phyloP scores from a whole-genome alignment of 2,113 vertebrate species.

The Hemiprocne comata region DNA sequence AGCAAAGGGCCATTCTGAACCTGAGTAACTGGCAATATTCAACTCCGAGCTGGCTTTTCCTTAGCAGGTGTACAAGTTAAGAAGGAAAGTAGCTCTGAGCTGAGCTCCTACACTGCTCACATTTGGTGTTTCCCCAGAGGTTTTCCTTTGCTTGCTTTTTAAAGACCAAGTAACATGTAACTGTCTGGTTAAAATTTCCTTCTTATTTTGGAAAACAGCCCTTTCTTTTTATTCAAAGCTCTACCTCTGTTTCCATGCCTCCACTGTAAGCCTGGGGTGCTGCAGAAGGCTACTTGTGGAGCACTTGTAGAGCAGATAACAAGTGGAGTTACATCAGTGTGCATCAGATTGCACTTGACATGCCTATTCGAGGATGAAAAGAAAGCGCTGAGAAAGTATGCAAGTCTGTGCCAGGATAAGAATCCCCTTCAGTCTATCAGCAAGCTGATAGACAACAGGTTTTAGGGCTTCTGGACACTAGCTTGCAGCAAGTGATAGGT shows the following conservation, averaged over 20 bases:
- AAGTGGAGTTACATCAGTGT: background rate
- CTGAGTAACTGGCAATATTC: background rate
- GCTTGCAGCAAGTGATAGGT: background rate
- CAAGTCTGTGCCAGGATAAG: background rate
- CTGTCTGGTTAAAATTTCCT: background rate
- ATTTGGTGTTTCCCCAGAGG: background rate
- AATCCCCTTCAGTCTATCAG: background rate
- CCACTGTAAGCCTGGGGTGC: background rate
- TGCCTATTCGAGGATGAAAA: background rate
- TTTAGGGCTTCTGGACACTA: background rate
- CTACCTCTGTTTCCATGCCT: background rate
- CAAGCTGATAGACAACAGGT: background rate
- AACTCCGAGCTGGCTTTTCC: background rate
- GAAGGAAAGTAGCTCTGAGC: background rate
- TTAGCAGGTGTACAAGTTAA: background rate
- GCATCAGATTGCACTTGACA: background rate
- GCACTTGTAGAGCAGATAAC: background rate
- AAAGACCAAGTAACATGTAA: background rate
- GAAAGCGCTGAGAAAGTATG: background rate
- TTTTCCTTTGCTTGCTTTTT: background rate
- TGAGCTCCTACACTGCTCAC: fast-evolving
- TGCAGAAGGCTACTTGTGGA: background rate
- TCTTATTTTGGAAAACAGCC: background rate
- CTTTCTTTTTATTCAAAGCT: background rate
- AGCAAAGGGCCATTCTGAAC: background rate